Evolutionary conservation across 2,113 vertebrate genomes (phyloP).

Genomic region (Polypterus bichir): DNA sequence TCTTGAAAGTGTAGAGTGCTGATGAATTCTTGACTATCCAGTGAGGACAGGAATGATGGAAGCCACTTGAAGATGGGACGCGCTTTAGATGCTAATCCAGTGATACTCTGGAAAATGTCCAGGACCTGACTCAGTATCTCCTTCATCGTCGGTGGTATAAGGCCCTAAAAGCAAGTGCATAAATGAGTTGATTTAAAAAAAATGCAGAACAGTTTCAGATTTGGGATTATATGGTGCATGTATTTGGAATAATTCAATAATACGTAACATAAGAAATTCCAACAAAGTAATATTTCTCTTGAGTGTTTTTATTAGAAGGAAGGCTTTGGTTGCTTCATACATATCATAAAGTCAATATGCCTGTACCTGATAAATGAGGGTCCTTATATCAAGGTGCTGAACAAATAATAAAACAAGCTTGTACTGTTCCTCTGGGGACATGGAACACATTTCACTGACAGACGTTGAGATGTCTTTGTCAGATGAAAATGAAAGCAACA

Average conservation of each 20-base stretch:
- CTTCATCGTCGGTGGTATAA: constrained; percentile 7
- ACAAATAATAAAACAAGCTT: constrained; percentile 20
- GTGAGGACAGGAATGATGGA: constrained; percentile 29
- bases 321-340: too few species aligned
- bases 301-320: too few species aligned
- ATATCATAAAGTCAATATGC: background rate
- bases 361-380: constrained; percentile 40
- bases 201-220: too few species aligned
- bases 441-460: constrained; percentile 34
- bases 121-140: constrained; percentile 26
- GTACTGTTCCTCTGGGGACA: constrained; percentile 26
- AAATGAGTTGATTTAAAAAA: too few species aligned
- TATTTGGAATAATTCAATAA: too few species aligned
- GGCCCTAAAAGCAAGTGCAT: background rate
- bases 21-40: constrained; percentile 18
- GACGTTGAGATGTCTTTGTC: constrained; percentile 7
- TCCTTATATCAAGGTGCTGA: constrained; percentile 31
- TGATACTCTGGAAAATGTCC: constrained; percentile 37
- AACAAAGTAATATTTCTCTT: too few species aligned
- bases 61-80: constrained; percentile 24
- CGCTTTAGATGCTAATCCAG: constrained; percentile 30
- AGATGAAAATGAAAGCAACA: constrained; percentile 32
- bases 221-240: too few species aligned
- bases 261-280: too few species aligned
- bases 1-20: constrained; percentile 20